Percentiles rank a stretch among this genome's conserved stretches.
Conservation (phyloP, 2,888 invertebrate species). For the Cataglyphis livida region DNA sequence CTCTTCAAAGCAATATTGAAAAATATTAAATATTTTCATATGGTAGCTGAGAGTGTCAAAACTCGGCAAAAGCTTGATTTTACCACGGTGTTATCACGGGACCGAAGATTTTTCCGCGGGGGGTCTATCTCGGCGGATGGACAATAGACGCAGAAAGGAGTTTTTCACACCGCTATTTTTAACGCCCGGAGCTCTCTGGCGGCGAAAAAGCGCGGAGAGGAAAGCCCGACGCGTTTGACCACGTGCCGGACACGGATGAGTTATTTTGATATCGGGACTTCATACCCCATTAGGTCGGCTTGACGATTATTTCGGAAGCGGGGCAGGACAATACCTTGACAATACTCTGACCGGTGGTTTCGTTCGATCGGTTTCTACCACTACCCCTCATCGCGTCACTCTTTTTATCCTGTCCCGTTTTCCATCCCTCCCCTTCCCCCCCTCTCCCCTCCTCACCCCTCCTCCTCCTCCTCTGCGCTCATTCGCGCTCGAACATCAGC, state of each 20-base stretch:
- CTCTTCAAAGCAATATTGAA: neutral
- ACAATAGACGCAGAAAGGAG: constrained; percentile 73
- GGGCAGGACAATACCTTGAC: constrained; percentile 83
- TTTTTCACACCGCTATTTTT: constrained; percentile 72
- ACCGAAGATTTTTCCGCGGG: constrained; percentile 64
- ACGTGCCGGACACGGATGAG: constrained; percentile 77
- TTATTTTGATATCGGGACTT: constrained; percentile 84
- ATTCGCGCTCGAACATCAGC: constrained; percentile 22
- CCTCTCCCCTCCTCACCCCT: too few relatives aligned
- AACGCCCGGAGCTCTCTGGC: constrained; percentile 60
- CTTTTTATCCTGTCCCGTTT: constrained; percentile 27
- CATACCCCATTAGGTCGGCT: constrained; percentile 83
- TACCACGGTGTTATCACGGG: constrained; percentile 42
- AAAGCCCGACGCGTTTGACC: constrained; percentile 69
- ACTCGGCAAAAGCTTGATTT: constrained; percentile 26
- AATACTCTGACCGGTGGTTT: constrained; percentile 79
- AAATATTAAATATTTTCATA: constrained; percentile 7
- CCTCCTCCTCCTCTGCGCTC: neutral
- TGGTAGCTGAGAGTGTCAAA: constrained; percentile 13
- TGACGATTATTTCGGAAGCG: constrained; percentile 82
- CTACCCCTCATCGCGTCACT: constrained; percentile 54
- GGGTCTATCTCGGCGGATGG: constrained; percentile 65
- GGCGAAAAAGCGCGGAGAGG: constrained; percentile 53
- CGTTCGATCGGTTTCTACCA: constrained; percentile 59
- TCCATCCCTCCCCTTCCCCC: neutral